phyloP scores from a whole-genome alignment of 2,888 invertebrate genomes.

The Maniola hyperantus region DNA sequence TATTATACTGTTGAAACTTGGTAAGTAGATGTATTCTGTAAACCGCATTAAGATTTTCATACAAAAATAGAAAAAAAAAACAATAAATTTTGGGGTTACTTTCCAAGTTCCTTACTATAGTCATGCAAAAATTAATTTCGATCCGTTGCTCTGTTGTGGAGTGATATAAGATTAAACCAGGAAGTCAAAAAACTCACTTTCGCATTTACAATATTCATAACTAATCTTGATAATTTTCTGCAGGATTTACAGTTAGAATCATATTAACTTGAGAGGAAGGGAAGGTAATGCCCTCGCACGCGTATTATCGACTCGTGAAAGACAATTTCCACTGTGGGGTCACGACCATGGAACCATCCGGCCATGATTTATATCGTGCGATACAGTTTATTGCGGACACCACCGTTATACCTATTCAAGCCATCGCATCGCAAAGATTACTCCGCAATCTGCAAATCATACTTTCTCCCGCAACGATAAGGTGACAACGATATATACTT shows the following conservation, averaged over 20 bases:
- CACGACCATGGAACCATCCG: conserved; percentile 43
- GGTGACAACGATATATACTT: background rate
- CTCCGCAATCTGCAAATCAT: conserved; percentile 28
- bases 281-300: conserved; percentile 4
- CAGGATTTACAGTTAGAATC: conserved; percentile 3
- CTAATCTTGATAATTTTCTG: background rate
- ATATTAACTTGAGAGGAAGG: background rate
- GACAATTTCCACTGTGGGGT: conserved; percentile 59
- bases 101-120: too few species aligned
- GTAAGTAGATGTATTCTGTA: too few species aligned
- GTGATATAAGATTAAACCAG: too few species aligned
- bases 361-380: conserved; percentile 45
- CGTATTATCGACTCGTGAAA: conserved; percentile 68
- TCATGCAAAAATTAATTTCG: too few species aligned
- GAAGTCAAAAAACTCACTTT: too few species aligned
- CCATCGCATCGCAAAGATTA: conserved; percentile 30
- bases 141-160: too few species aligned
- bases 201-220: too few species aligned
- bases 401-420: conserved; percentile 39
- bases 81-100: too few species aligned
- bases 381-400: conserved; percentile 39
- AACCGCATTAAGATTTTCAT: too few species aligned
- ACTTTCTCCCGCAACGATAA: conserved; percentile 15
- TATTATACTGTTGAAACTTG: too few species aligned
- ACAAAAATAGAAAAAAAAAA: too few species aligned